Conservation (phyloP, 2,797 vertebrate genomes). For the Malurus splendens region DNA sequence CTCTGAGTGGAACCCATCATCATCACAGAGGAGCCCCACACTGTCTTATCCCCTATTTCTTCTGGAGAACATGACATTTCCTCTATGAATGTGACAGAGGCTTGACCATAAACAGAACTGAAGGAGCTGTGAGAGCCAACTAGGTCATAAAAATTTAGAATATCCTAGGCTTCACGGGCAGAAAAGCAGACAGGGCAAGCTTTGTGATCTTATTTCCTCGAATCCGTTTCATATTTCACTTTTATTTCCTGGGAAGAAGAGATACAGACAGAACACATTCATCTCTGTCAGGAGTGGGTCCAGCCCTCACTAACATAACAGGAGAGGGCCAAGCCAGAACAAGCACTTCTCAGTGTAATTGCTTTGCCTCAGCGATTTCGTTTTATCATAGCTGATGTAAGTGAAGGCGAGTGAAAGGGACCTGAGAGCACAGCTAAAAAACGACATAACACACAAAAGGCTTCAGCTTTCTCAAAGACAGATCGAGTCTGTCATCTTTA, state of each 20-base stretch:
- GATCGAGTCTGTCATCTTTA: slow-evolving; percentile 21
- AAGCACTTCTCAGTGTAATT: slow-evolving; percentile 38
- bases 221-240: slow-evolving; percentile 24
- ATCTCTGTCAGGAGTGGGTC: slow-evolving; percentile 18
- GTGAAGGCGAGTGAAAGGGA: background rate
- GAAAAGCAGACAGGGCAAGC: background rate
- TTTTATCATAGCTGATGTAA: slow-evolving; percentile 25
- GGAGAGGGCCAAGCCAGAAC: slow-evolving; percentile 13
- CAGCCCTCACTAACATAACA: background rate
- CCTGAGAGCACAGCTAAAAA: background rate
- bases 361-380: background rate
- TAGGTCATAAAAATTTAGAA: background rate
- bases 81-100: background rate
- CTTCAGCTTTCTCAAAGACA: slow-evolving; percentile 25
- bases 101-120: background rate
- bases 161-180: background rate
- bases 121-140: background rate
- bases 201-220: slow-evolving; percentile 17
- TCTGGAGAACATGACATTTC: background rate
- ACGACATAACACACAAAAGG: background rate
- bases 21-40: background rate
- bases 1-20: background rate
- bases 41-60: background rate
- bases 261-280: background rate
- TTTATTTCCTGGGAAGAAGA: slow-evolving; percentile 15